Evolutionary conservation across 2,797 vertebrate genomes (phyloP).

Genomic region (Babyrousa celebensis): DNA sequence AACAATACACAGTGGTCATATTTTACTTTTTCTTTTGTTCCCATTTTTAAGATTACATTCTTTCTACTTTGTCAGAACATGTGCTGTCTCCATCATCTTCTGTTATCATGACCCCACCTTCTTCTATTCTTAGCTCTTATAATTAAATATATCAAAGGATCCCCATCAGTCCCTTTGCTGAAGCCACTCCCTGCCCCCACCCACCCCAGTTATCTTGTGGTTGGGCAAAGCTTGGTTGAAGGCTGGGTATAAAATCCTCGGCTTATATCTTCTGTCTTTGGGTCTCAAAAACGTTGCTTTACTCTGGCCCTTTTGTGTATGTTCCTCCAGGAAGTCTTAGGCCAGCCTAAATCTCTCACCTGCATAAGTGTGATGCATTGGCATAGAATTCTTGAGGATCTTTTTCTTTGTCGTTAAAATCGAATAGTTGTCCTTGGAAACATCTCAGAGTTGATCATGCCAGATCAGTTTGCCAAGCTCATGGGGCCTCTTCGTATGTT

Average conservation of each 20-base stretch:
- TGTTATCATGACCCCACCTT: not conserved
- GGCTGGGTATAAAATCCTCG: not conserved
- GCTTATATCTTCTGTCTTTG: not conserved
- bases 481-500: not conserved
- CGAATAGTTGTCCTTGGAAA: constrained; percentile 2
- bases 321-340: not conserved
- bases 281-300: not conserved
- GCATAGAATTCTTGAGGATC: not conserved
- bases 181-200: not conserved
- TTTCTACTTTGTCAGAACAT: constrained; percentile 1
- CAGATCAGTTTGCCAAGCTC: constrained; percentile 34
- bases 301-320: not conserved
- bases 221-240: not conserved
- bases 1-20: not conserved
- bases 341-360: not conserved
- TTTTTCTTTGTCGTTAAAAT: not conserved
- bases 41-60: not conserved
- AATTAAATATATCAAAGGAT: not conserved
- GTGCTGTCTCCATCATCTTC: not conserved
- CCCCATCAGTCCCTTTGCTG: not conserved
- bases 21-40: not conserved
- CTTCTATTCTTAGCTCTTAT: not conserved
- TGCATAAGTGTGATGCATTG: constrained; percentile 33
- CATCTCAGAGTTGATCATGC: not conserved
- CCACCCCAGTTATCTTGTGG: not conserved